Conservation (phyloP, 2,888 invertebrate species). For the Loripinus fragilis region DNA sequence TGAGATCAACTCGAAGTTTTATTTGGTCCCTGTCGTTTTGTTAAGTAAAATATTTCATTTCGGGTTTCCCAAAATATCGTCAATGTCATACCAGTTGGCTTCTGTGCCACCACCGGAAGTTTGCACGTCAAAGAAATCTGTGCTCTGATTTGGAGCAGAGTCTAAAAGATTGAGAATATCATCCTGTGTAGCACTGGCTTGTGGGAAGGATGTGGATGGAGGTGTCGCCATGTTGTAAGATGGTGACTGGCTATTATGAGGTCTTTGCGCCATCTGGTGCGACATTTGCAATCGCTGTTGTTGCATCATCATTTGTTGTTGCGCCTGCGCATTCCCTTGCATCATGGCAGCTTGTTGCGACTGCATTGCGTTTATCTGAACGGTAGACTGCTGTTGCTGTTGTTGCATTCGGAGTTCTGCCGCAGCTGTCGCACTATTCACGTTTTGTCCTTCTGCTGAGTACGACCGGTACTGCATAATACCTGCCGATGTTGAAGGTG, state of each 20-base stretch:
- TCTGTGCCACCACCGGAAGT: constrained; percentile 60
- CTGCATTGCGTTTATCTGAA: constrained; percentile 65
- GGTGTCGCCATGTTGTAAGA: constrained; percentile 55
- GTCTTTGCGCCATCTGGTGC: constrained; percentile 76
- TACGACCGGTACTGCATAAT: constrained; percentile 84
- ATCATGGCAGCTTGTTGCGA: constrained; percentile 69
- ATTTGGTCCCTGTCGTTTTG: constrained; percentile 8
- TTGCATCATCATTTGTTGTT: constrained; percentile 74
- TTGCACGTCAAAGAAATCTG: constrained; percentile 89
- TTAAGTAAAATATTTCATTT: background rate
- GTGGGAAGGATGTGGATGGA: constrained; percentile 52
- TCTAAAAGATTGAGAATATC: constrained; percentile 94
- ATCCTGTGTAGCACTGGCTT: constrained; percentile 66
- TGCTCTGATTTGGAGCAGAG: constrained; percentile 85
- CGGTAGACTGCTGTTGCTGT: constrained; percentile 45
- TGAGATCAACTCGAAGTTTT: constrained; percentile 6
- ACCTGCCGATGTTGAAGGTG: constrained; percentile 62
- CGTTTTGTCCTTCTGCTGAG: constrained; percentile 61
- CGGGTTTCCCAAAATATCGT: constrained; percentile 53
- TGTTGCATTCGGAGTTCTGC: constrained; percentile 75
- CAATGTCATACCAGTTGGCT: constrained; percentile 61
- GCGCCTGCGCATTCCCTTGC: constrained; percentile 62
- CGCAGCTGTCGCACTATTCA: constrained; percentile 48
- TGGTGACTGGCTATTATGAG: constrained; percentile 60
- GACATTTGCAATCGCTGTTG: constrained; percentile 83